phyloP scores from a whole-genome alignment of 2,888 invertebrate species.

The Stenichneumon culpator region DNA sequence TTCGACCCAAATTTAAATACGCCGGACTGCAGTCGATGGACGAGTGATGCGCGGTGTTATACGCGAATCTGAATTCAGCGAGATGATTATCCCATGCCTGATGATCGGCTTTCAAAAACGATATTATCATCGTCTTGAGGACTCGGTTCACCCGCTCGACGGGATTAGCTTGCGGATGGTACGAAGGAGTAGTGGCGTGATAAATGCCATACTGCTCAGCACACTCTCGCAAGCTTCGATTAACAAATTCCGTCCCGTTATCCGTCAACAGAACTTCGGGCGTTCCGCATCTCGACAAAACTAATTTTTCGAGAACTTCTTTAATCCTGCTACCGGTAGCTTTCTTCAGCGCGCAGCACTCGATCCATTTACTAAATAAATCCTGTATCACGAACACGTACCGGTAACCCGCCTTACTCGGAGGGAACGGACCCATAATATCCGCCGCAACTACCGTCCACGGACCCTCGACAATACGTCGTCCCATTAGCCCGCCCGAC shows the following conservation, averaged over 20 bases:
- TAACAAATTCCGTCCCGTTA: neutral
- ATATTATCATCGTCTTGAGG: neutral
- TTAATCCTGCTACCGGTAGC: too few species aligned
- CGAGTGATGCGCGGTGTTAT: neutral
- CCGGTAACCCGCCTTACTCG: too few species aligned
- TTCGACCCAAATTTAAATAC: neutral
- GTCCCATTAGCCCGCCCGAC: constrained; percentile 70
- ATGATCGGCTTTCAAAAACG: neutral
- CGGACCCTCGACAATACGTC: constrained; percentile 22
- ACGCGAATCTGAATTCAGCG: neutral
- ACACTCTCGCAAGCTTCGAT: neutral
- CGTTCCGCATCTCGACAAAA: too few species aligned
- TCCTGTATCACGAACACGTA: too few species aligned
- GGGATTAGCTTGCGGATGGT: neutral
- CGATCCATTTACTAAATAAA: too few species aligned
- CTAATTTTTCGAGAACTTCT: too few species aligned
- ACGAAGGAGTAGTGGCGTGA: neutral
- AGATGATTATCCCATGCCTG: neutral
- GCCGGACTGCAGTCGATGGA: neutral
- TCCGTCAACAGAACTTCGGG: too few species aligned
- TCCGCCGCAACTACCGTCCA: neutral
- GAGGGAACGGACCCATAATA: neutral
- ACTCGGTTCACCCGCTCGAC: neutral
- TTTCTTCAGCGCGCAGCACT: too few species aligned
- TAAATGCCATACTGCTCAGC: neutral